phyloP scores from a whole-genome alignment of 1,140 invertebrate species.

The Telenomus remus region DNA sequence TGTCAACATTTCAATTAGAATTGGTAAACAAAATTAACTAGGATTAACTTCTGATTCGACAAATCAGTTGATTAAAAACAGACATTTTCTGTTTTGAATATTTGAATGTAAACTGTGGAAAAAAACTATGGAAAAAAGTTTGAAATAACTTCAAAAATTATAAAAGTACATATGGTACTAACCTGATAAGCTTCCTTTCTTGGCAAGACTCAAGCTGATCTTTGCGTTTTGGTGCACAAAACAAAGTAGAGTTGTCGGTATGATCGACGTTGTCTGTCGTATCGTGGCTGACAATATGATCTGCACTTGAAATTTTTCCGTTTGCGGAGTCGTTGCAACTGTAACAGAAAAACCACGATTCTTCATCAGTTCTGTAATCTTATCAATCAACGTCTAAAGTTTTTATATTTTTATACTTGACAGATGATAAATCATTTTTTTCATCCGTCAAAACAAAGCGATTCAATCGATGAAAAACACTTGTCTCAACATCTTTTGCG shows the following conservation, averaged over 20 bases:
- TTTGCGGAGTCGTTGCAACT: constrained; percentile 67
- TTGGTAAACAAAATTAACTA: not conserved
- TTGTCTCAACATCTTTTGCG: too few species aligned
- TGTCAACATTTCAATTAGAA: not conserved
- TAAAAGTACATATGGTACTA: not conserved
- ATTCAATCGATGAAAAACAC: too few species aligned
- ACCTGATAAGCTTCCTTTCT: constrained; percentile 86
- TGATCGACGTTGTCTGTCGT: constrained; percentile 62
- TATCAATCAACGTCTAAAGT: not conserved
- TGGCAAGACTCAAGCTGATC: constrained; percentile 84
- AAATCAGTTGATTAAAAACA: too few species aligned
- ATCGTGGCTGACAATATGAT: constrained; percentile 68
- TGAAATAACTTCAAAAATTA: too few species aligned
- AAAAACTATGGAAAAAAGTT: too few species aligned
- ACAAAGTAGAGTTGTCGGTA: constrained; percentile 58
- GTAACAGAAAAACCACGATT: constrained; percentile 44
- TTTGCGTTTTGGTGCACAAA: constrained; percentile 81
- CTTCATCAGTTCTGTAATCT: not conserved
- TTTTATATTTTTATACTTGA: constrained; percentile 8
- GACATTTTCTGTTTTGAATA: too few species aligned
- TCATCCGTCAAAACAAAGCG: constrained; percentile 4
- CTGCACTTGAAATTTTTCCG: constrained; percentile 63
- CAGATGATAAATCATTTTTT: constrained; percentile 1
- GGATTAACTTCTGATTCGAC: not conserved
- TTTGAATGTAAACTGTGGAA: too few species aligned